phyloP scores from a whole-genome alignment of 2,113 vertebrate species.

The Sceloporus undulatus region DNA sequence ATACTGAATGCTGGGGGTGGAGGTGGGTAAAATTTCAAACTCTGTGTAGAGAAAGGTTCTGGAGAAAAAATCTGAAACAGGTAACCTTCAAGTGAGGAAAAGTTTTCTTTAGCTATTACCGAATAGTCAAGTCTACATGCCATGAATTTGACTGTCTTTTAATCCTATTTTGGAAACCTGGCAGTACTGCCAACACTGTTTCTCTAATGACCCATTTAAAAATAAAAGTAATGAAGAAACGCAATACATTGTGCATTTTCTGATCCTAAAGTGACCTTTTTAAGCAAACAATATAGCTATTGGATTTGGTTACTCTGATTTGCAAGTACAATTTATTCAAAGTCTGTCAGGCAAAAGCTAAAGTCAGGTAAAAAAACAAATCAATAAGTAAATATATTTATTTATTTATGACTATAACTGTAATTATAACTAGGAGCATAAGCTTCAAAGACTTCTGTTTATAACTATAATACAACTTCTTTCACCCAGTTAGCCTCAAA shows the following conservation, averaged over 20 bases:
- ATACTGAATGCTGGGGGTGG: no score
- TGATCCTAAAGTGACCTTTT: background rate
- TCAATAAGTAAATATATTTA: background rate
- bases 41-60: background rate
- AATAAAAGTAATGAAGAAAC: no score
- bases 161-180: no score
- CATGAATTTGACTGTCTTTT: background rate
- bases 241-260: background rate
- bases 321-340: background rate
- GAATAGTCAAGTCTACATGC: background rate
- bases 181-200: background rate
- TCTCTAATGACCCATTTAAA: background rate
- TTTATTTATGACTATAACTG: background rate
- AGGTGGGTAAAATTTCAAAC: background rate
- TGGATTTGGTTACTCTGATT: background rate
- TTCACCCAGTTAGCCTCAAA: no score
- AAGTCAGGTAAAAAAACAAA: background rate
- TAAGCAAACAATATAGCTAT: background rate
- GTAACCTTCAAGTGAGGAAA: background rate
- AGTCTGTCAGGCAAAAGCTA: background rate
- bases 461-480: no score
- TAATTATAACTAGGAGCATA: no score
- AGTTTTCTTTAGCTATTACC: background rate
- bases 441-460: no score
- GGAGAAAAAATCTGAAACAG: background rate